phyloP scores from a whole-genome alignment of 2,888 invertebrate genomes.

The Heliconius hortense region DNA sequence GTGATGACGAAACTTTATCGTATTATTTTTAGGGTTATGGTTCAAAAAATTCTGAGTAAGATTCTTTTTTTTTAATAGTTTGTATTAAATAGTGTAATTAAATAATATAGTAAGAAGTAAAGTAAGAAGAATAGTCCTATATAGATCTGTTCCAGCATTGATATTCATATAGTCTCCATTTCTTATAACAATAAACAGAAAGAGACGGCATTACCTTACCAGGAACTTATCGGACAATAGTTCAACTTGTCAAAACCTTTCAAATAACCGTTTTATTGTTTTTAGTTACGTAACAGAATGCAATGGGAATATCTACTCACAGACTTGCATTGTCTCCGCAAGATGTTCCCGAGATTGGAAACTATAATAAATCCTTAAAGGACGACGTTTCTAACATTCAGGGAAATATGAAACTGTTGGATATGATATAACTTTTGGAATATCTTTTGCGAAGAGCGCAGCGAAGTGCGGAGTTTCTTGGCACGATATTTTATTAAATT shows the following conservation, averaged over 20 bases:
- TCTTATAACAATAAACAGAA: background rate
- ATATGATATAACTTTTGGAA: conserved; percentile 28
- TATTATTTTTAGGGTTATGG: background rate
- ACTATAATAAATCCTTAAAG: conserved; percentile 38
- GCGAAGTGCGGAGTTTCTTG: conserved; percentile 44
- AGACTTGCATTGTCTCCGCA: conserved; percentile 37
- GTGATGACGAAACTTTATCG: background rate
- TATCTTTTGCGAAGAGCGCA: conserved; percentile 9
- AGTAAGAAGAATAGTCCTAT: background rate
- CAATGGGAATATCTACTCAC: conserved; percentile 34
- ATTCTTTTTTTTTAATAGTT: background rate
- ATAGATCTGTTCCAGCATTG: background rate
- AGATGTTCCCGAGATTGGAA: conserved; percentile 34
- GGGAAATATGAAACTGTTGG: conserved; percentile 29
- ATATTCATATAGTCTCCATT: background rate
- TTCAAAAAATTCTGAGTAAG: background rate
- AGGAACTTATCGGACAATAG: background rate
- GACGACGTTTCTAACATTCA: conserved; percentile 31
- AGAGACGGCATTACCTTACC: background rate
- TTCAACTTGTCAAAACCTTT: conserved; percentile 36
- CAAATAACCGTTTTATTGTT: conserved; percentile 36
- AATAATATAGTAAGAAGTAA: background rate
- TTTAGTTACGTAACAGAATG: conserved; percentile 37
- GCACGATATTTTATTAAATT: conserved; percentile 57
- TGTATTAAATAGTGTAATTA: background rate